Percentiles rank a stretch among this genome's conserved stretches.
Conservation (phyloP, 2,888 invertebrate genomes). For the Tipula confusa region DNA sequence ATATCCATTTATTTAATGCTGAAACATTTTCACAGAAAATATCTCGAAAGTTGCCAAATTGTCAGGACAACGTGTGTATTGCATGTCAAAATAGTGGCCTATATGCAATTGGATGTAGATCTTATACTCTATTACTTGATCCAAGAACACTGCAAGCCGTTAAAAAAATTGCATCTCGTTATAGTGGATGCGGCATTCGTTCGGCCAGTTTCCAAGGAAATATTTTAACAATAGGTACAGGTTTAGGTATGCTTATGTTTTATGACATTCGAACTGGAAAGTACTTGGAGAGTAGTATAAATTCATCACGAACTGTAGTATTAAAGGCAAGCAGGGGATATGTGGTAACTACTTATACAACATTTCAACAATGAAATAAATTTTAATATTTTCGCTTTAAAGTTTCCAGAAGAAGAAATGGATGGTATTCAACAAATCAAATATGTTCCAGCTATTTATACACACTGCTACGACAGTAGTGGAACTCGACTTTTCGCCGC, state of each 20-base stretch:
- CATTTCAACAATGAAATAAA: background rate
- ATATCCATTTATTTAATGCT: slow-evolving; percentile 90
- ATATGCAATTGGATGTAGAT: slow-evolving; percentile 92
- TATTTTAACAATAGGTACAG: slow-evolving; percentile 89
- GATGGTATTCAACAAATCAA: slow-evolving; percentile 80
- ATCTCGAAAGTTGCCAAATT: slow-evolving; percentile 79
- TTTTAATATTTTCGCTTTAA: slow-evolving; percentile 34
- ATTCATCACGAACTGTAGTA: slow-evolving; percentile 81
- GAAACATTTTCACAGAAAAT: slow-evolving; percentile 83
- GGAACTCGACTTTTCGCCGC: slow-evolving; percentile 91
- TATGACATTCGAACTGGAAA: slow-evolving; percentile 89
- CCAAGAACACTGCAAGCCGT: slow-evolving; percentile 79
- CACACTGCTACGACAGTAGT: slow-evolving; percentile 90
- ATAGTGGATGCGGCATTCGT: slow-evolving; percentile 87
- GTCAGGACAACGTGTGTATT: slow-evolving; percentile 90
- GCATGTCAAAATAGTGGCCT: slow-evolving; percentile 80
- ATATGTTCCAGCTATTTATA: slow-evolving; percentile 91
- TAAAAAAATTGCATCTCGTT: slow-evolving; percentile 76
- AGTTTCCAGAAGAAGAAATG: slow-evolving; percentile 83
- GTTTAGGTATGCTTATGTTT: slow-evolving; percentile 86
- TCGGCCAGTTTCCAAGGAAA: slow-evolving; percentile 88
- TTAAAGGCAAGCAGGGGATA: slow-evolving; percentile 84
- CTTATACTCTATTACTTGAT: slow-evolving; percentile 85
- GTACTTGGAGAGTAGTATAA: slow-evolving; percentile 85
- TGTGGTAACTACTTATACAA: slow-evolving; percentile 60